A percentile compares a stretch with the other conserved stretches of the same genome.
Conservation (phyloP, 23 tunicate genomes). For the Diplosoma virens region DNA sequence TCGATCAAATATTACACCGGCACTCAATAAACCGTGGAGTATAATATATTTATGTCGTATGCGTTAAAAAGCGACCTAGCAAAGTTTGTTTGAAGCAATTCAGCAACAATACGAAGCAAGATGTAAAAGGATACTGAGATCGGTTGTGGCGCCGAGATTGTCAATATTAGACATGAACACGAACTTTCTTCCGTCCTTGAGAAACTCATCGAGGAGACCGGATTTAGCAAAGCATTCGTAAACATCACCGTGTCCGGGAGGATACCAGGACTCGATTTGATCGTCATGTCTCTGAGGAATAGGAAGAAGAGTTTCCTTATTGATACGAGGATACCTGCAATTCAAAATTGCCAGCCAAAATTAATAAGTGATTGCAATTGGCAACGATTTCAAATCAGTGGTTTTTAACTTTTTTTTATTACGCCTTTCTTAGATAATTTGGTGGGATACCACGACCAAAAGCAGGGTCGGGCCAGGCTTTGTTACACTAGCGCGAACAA, state of each 20-base stretch:
- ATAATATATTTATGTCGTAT: no score
- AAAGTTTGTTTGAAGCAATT: no score
- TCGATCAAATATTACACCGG: neutral
- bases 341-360: no score
- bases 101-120: neutral
- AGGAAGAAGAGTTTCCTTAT: slow-evolving; percentile 91
- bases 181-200: slow-evolving; percentile 60
- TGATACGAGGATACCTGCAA: slow-evolving; percentile 82
- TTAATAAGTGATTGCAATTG: no score
- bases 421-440: no score
- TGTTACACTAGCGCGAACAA: no score
- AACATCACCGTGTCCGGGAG: slow-evolving; percentile 98
- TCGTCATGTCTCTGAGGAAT: slow-evolving; percentile 61
- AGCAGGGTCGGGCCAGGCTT: no score
- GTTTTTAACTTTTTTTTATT: no score
- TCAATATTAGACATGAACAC: slow-evolving; percentile 97
- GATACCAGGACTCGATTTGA: slow-evolving; percentile 93
- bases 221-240: slow-evolving; percentile 82
- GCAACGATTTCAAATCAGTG: no score
- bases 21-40: no score
- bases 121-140: slow-evolving; percentile 57
- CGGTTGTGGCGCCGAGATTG: slow-evolving; percentile 94
- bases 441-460: no score
- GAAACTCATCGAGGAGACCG: slow-evolving; percentile 76
- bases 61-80: no score